Evolutionary conservation across 2,888 invertebrate genomes (phyloP).

Genomic region (Apotomis betuletana): DNA sequence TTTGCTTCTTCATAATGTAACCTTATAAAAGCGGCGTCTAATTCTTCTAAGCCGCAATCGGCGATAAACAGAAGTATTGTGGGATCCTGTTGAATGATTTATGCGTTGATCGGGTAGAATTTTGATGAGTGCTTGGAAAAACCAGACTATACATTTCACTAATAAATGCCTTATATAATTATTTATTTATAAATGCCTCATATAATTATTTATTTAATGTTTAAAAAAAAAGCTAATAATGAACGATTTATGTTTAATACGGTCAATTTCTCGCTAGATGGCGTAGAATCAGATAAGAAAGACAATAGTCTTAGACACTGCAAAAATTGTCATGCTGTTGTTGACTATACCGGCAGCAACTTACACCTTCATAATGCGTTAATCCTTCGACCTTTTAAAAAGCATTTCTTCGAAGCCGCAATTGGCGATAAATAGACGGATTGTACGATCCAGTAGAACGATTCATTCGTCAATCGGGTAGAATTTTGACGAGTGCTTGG

Average conservation of each 20-base stretch:
- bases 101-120: constrained; percentile 12
- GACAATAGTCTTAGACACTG: too few species aligned
- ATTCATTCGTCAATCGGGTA: constrained; percentile 11
- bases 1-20: too few species aligned
- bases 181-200: too few species aligned
- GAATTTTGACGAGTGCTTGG: constrained; percentile 32
- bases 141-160: too few species aligned
- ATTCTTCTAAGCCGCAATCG: constrained; percentile 18
- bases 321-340: too few species aligned
- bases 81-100: constrained; percentile 28
- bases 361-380: too few species aligned
- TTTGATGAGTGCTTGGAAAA: constrained; percentile 25
- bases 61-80: constrained; percentile 16
- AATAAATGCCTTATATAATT: too few species aligned
- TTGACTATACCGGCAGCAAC: too few species aligned
- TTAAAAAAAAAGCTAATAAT: constrained; percentile 21
- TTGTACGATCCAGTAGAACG: constrained; percentile 18
- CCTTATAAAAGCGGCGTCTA: not conserved
- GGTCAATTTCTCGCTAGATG: too few species aligned
- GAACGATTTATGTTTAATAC: not conserved
- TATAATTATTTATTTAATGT: too few species aligned
- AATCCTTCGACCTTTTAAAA: too few species aligned
- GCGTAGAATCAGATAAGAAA: too few species aligned
- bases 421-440: constrained; percentile 22
- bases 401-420: constrained; percentile 13